Evolutionary conservation across 2,797 vertebrate genomes (phyloP).

Genomic region (Gallirallus australis): DNA sequence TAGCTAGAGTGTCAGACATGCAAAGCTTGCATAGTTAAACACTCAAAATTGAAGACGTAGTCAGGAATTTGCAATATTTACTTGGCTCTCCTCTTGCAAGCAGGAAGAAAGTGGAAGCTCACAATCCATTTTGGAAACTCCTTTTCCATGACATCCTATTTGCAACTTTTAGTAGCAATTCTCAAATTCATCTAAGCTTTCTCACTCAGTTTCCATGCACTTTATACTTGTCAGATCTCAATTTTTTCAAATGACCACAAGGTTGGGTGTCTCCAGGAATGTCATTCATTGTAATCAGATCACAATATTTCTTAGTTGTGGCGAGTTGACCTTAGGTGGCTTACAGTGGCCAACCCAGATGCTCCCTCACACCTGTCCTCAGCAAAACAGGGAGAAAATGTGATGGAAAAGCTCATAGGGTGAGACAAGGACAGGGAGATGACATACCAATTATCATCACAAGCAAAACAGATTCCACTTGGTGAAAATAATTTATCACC

Average conservation of each 20-base stretch:
- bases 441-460: not conserved
- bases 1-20: not conserved
- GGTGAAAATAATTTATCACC: not conserved
- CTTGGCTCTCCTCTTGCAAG: not conserved
- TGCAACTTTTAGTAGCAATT: not conserved
- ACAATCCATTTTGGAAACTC: not conserved
- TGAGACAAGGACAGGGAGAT: not conserved
- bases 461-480: not conserved
- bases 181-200: not conserved
- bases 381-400: not conserved
- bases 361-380: not conserved
- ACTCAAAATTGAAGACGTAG: not conserved
- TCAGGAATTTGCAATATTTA: not conserved
- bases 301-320: not conserved
- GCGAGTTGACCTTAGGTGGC: accelerated
- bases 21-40: not conserved
- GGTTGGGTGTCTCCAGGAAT: not conserved
- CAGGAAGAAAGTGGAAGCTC: not conserved
- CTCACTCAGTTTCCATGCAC: not conserved
- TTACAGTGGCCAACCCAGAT: not conserved
- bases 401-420: not conserved
- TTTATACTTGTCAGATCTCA: not conserved
- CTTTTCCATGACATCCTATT: not conserved
- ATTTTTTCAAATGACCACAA: not conserved
- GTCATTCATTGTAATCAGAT: not conserved